Evolutionary conservation across 2,888 invertebrate genomes (phyloP).

Genomic region (Gisinianus flammeolus): DNA sequence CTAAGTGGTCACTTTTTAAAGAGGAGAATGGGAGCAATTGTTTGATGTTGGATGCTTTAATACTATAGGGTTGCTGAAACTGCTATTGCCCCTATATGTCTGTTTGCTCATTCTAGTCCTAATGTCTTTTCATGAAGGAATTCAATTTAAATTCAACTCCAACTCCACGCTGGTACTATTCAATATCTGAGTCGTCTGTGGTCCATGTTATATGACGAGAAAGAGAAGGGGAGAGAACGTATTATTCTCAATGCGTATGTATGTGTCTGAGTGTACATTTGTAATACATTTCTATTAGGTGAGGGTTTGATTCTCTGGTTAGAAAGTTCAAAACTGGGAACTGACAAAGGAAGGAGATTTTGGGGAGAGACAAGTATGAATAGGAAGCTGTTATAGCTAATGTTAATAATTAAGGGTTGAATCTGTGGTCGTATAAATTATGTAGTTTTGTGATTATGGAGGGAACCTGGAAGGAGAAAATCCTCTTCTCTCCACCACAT

Average conservation of each 20-base stretch:
- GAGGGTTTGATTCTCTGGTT: not conserved
- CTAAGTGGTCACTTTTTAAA: not conserved
- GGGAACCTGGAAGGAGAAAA: not conserved
- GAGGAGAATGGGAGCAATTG: not conserved
- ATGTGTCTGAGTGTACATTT: not conserved
- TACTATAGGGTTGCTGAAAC: too few species aligned
- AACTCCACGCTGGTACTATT: not conserved
- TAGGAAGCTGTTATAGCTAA: constrained; percentile 19
- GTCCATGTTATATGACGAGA: too few species aligned
- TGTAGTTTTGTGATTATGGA: constrained; percentile 27
- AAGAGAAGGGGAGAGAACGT: too few species aligned
- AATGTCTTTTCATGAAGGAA: not conserved
- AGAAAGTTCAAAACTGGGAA: not conserved
- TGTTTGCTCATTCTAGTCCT: not conserved
- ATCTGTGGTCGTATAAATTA: constrained; percentile 29
- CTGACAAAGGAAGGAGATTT: not conserved
- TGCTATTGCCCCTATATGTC: not conserved
- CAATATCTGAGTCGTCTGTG: not conserved
- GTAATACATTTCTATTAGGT: not conserved
- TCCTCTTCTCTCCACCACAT: not conserved
- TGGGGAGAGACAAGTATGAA: constrained; percentile 11
- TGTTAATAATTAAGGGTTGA: constrained; percentile 27
- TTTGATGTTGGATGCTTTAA: too few species aligned
- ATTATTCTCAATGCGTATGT: not conserved
- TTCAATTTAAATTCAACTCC: not conserved